phyloP scores from a whole-genome alignment of 2,888 invertebrate genomes.

The Rapana venosa region DNA sequence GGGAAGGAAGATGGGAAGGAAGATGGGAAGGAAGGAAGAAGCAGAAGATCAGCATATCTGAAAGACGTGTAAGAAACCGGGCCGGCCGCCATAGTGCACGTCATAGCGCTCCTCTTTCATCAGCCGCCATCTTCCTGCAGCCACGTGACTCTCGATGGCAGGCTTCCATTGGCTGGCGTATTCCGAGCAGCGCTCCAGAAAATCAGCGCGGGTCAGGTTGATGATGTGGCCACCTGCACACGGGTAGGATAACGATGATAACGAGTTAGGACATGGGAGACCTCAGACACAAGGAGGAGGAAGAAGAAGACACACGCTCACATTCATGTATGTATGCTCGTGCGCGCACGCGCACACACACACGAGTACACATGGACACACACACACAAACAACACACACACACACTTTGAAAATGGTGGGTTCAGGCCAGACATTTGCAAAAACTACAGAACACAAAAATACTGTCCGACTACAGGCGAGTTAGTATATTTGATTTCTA shows the following conservation, averaged over 20 bases:
- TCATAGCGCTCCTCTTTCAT: neutral
- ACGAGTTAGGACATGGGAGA: neutral
- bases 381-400: no score
- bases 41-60: neutral
- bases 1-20: neutral
- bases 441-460: no score
- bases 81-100: neutral
- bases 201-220: constrained; percentile 8
- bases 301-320: neutral
- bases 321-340: no score
- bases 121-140: constrained; percentile 4
- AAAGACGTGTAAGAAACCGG: neutral
- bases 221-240: constrained; percentile 19
- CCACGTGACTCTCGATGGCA: neutral
- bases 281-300: neutral
- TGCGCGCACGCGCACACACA: no score
- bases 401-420: no score
- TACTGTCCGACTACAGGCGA: no score
- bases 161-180: constrained; percentile 26
- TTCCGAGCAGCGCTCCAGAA: neutral
- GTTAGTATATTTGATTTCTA: no score
- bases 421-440: no score
- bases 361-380: no score
- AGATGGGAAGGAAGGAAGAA: neutral
- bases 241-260: neutral